Evolutionary conservation across 2,113 vertebrate species (phyloP), one percentile per base, ranked within the genome.

Genomic region (Dicaeum eximium): DNA sequence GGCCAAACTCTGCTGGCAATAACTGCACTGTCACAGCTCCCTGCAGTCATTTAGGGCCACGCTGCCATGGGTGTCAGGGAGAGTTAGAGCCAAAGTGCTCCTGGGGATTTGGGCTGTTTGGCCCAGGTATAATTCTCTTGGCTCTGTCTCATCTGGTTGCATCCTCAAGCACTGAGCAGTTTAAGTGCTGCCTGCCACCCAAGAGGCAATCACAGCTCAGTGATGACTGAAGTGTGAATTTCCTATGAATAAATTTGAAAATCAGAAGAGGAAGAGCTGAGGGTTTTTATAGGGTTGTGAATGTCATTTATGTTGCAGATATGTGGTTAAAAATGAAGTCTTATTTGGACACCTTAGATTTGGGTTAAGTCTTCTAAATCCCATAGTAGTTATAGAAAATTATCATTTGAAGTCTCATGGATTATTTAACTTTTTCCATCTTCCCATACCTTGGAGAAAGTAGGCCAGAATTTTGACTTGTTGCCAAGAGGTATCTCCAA

Each of bases 171-270:
- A 33, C 37, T n/a, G 51, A 85, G 85, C 44, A 35, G 75, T 75
- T 45, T 3, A 72, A 90, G 45, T 47, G 53, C 50, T 87, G 66
- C 54, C 77, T 94, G 86, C 80, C 72, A 95, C 57, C 61, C 42
- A 54, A 75, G 89, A 82, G n/a, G 78, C 70, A 95, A 85, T 95
- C 50, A 80, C 57, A 82, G 38, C 54, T 92, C 66, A 33, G 69
- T 60, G 90, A 89, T 72, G 60, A 56, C 75, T 89, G 69, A 89
- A 95, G 74, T 87, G 65, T 82, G n/a, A n/a, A n/a, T 95, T 93
- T 85, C 67, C 58, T 66, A 35, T 42, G 78, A 80, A 79, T 91
- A 88, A 75, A 92, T 87, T 33, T 70, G 21, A 82, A 89, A 92
- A 81, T 87, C 56, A 67, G 27, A 87, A 64, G 61, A 42, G 27